phyloP scores from a whole-genome alignment of 2,113 vertebrate genomes.

The Acanthisitta chloris region DNA sequence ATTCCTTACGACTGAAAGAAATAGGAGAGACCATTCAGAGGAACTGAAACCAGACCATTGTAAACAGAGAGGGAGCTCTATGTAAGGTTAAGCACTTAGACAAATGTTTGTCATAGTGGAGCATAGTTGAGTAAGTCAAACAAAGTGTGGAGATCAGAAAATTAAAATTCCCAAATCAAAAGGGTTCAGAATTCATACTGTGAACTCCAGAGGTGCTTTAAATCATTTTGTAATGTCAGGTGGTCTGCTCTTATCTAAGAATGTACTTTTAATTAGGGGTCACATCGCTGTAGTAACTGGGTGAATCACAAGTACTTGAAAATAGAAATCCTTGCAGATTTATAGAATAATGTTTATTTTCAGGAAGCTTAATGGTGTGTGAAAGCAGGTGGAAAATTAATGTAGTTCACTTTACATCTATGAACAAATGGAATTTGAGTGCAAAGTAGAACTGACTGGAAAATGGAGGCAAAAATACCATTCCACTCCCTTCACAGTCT shows the following conservation, averaged over 20 bases:
- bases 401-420: neutral
- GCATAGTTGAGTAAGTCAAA: neutral
- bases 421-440: neutral
- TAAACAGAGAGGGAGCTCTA: neutral
- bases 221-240: neutral
- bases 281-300: neutral
- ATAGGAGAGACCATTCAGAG: neutral
- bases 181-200: neutral
- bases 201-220: neutral
- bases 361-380: neutral
- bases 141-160: neutral
- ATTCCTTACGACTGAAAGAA: neutral
- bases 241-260: neutral
- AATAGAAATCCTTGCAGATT: slow-evolving; percentile 7
- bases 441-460: neutral
- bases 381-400: slow-evolving; percentile 19
- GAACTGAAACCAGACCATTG: neutral
- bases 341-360: slow-evolving; percentile 7
- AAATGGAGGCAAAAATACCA: neutral
- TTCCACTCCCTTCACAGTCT: neutral
- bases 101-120: neutral
- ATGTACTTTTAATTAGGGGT: slow-evolving; percentile 5
- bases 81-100: neutral
- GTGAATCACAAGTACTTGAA: neutral
- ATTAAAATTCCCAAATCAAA: neutral